Evolutionary conservation across 1,140 invertebrate genomes (phyloP), one percentile per base, ranked within the genome.

Genomic region (Lerema accius): DNA sequence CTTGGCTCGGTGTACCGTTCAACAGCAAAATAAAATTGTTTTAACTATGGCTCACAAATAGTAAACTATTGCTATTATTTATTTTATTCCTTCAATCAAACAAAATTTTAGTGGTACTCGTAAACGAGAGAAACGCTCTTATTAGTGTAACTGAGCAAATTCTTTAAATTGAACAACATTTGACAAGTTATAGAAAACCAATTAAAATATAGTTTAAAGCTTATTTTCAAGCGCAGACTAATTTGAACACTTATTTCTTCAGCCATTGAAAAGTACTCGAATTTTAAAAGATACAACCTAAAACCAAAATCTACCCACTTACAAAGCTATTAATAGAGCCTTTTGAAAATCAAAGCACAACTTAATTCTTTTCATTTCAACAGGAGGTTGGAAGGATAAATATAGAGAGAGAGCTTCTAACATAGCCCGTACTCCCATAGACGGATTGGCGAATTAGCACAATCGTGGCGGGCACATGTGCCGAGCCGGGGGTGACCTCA

Each of bases 401-500:
- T 28, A 43, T 43, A 56, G 39, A 17, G 3, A 19, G 17, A 17
- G 39, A 14, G 53, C 28, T 7, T 32, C 28, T 32, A 56, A 35
- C 26, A 23, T 26, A 49, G 45, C 14, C 26, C 37, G 39, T 6
- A 32, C 56, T 48, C 55, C 45, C 66, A 63, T 56, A 64, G 61
- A 15, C 48, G 32, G 35, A 6, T 10, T 13, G 7, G 45, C 16
- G 40, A 62, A 66, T 61, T 46, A 67, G 65, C 53, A 37, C 56
- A 40, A 49, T 39, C 50, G 9, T 26, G 32, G 42, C 28, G 32
- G 16, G 40, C 50, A 50, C 61, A 64, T 68, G 58, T 61, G 53
- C 17, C 37, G 53, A 39, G 32, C 15, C 59, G 61, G 63, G 67
- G 59, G 63, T 71, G 69, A 71, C 65, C 62, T 71, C 69, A 71